Evolutionary conservation across 2,888 invertebrate genomes (phyloP).

Genomic region (Sminthurinus aureus): DNA sequence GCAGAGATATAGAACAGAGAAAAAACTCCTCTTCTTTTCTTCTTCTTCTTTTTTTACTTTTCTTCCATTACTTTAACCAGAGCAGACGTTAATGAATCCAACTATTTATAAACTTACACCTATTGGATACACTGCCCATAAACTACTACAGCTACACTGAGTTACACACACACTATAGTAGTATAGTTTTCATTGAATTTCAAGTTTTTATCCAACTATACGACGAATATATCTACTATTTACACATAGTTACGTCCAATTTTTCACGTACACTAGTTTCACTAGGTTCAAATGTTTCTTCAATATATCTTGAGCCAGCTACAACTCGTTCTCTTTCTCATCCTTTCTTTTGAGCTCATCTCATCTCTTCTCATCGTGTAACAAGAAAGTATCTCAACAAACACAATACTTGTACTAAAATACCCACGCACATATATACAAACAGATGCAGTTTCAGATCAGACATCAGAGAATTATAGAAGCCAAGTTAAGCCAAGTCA

Average conservation of each 20-base stretch:
- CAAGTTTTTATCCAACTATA: not conserved
- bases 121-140: not conserved
- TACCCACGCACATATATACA: not conserved
- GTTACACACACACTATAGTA: not conserved
- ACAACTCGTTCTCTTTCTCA: no score
- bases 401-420: not conserved
- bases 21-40: not conserved
- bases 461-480: not conserved
- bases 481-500: not conserved
- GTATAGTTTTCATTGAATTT: not conserved
- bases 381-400: not conserved
- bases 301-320: no score
- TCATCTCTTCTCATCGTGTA: not conserved
- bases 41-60: not conserved
- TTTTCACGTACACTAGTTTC: not conserved
- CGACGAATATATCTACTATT: not conserved
- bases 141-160: not conserved
- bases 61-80: slow-evolving; percentile 24
- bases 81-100: slow-evolving; percentile 39
- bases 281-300: not conserved
- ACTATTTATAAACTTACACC: slow-evolving; percentile 41
- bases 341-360: not conserved
- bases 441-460: not conserved
- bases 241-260: not conserved
- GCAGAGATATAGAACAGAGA: not conserved